phyloP scores from a whole-genome alignment of 2,797 vertebrate species.

The Parauchenoglanis punctatus region DNA sequence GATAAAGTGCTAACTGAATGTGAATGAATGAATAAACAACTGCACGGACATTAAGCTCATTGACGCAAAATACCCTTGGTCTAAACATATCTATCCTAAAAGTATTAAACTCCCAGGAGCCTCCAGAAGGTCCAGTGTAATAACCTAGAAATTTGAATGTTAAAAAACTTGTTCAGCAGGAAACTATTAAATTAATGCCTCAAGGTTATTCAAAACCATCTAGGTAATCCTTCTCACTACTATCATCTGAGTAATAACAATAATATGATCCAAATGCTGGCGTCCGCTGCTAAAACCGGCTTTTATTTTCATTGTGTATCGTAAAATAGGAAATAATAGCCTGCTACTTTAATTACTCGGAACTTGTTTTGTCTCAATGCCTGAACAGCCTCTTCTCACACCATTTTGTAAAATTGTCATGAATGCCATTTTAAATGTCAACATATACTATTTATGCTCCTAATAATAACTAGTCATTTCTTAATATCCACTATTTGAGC shows the following conservation, averaged over 20 bases:
- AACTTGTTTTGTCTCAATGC: background rate
- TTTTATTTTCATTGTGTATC: background rate
- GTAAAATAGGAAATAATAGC: background rate
- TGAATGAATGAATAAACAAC: background rate
- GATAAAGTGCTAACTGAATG: background rate
- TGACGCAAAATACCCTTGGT: background rate
- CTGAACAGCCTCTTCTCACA: background rate
- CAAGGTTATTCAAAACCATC: background rate
- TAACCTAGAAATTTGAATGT: background rate
- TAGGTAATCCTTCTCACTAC: background rate
- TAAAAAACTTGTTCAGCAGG: slow-evolving; percentile 1
- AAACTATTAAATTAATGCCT: background rate
- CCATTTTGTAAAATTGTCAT: background rate
- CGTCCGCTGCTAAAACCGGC: background rate
- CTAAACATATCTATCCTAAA: background rate
- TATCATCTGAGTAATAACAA: background rate
- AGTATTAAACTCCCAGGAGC: background rate
- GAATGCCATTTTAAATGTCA: background rate
- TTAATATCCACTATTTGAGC: background rate
- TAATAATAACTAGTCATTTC: background rate
- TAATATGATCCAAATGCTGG: background rate
- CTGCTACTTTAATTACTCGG: too few relatives aligned
- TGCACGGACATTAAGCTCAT: background rate
- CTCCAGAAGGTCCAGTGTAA: background rate
- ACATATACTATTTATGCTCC: background rate